These are phyloP conservation scores for Xenus cinereus DNA, from an alignment of 2,113 vertebrate species.

Conservation along the genomic window DNA sequence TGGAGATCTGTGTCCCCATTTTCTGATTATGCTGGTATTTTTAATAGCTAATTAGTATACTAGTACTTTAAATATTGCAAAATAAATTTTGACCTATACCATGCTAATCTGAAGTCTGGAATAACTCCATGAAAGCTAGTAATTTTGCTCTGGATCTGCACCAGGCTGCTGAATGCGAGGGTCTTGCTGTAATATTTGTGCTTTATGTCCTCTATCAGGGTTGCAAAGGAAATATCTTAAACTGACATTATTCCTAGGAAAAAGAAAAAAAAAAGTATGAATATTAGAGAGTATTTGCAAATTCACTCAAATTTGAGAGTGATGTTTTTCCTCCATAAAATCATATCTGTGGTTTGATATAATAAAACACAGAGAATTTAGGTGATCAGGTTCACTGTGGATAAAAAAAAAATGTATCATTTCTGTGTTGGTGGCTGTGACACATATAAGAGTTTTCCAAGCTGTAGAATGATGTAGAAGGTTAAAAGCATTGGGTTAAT, in stretches of 20 bases:
- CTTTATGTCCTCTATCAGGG: not conserved
- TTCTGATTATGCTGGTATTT: constrained; percentile 13
- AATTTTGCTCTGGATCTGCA: not conserved
- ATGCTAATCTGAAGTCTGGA: not conserved
- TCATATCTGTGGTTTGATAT: not conserved
- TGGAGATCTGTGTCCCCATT: not conserved
- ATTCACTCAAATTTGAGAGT: not conserved
- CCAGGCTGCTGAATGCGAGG: not conserved
- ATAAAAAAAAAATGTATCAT: not conserved
- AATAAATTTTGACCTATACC: not conserved
- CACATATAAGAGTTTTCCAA: not conserved
- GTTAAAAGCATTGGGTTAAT: not conserved
- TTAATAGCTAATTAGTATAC: constrained; percentile 9
- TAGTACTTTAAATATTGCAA: not conserved
- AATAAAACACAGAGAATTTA: not conserved
- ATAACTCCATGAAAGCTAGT: not conserved
- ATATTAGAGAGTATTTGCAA: not conserved
- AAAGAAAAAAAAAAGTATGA: not conserved
- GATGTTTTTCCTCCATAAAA: not conserved
- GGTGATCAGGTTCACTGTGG: not conserved
- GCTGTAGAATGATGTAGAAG: not conserved
- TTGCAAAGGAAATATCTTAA: not conserved
- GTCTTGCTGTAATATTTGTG: not conserved
- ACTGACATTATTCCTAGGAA: not conserved
- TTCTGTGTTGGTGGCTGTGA: not conserved